Evolutionary conservation across 2,888 invertebrate species (phyloP), one percentile per base, ranked within the genome.

Genomic region (Eupithecia pulchellata): DNA sequence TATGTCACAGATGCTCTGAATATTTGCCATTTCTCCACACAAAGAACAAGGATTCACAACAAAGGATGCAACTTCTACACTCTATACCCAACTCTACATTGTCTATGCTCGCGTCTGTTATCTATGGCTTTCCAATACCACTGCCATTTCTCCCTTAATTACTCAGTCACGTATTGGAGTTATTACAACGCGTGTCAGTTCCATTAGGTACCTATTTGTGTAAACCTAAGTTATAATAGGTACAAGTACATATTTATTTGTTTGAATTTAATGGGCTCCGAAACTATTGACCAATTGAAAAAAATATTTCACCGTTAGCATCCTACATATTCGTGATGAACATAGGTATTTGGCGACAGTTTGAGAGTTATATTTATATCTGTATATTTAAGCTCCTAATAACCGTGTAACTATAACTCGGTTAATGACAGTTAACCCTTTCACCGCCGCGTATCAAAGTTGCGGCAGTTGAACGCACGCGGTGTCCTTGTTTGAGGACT

Each of bases 381-480:
- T 9, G 47, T 20, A 47, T 47, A 8, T 52, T 25, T 52, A 20
- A 57, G 0, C 8, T 32, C 32, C 20, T 34, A 61, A 32, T 20
- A 60, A 25, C 34, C 17, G 20, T 73, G 78, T 47, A 52, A 52
- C 52, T 52, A 52, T 25, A 52, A 25, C 52, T 25, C 52, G 81
- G 81, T 81, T 86, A 85, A 86, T 86, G 84, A 80, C 82, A 71
- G 76, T 80, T 84, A 82, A 87, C 87, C 88, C 82, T 79, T 84
- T 80, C 82, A 74, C n/a, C 79, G 42, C 64, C 69, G 66, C 78
- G 69, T 71, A 72, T 77, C 80, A 80, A 88, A 86, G 82, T 88
- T 82, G 60, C 11, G 71, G 83, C 84, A 66, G 85, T 88, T 84
- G 79, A 77, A 80, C 72, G 80, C 88, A 88, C 82, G 79, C 84